Evolutionary conservation across 2,888 invertebrate species (phyloP).

Genomic region (Sphaeridia pumilis): DNA sequence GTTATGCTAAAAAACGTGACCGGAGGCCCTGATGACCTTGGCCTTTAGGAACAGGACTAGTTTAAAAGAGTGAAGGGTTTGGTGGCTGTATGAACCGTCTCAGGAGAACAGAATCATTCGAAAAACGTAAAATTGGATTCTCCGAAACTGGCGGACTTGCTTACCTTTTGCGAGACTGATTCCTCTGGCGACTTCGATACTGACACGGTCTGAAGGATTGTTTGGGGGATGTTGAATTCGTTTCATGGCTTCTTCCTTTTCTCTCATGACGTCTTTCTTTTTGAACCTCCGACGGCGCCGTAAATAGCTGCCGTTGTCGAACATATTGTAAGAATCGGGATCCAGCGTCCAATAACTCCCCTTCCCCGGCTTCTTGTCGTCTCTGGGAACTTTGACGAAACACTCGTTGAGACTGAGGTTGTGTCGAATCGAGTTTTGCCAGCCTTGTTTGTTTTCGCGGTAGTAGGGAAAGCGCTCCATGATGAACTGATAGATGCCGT

Average conservation of each 20-base stretch:
- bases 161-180: too few species aligned
- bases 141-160: too few species aligned
- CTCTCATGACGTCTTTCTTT: conserved; percentile 78
- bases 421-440: conserved; percentile 95
- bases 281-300: conserved; percentile 80
- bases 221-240: conserved; percentile 17
- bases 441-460: conserved; percentile 89
- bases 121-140: too few species aligned
- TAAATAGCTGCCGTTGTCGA: conserved; percentile 92
- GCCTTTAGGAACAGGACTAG: too few species aligned
- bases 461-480: conserved; percentile 97
- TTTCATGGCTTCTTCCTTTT: conserved; percentile 59
- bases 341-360: conserved; percentile 43
- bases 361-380: conserved; percentile 95
- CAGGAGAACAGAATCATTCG: too few species aligned
- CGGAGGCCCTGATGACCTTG: too few species aligned
- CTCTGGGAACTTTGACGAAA: conserved; percentile 90
- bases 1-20: too few species aligned
- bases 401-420: conserved; percentile 92
- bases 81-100: too few species aligned
- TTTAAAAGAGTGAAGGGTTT: too few species aligned
- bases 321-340: conserved; percentile 82
- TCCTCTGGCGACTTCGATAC: too few species aligned
- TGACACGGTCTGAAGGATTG: too few species aligned
- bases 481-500: conserved; percentile 95